Evolutionary conservation across 1,140 invertebrate genomes (phyloP).

Genomic region (Scaptomyza hsui): DNA sequence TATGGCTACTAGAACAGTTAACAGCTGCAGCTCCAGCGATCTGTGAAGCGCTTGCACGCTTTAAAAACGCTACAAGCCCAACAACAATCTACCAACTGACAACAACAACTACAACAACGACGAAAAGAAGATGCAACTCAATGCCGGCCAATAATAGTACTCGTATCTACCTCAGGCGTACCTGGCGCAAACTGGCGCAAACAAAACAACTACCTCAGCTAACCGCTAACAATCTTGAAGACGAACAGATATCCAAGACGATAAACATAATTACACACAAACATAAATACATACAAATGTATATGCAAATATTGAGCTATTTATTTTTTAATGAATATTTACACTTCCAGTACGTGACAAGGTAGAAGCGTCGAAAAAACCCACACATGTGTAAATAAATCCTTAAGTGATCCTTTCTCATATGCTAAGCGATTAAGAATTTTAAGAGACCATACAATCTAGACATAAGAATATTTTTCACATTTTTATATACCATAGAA

Average conservation of each 20-base stretch:
- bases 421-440: conserved; percentile 80
- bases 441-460: conserved; percentile 57
- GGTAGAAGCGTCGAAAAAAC: conserved; percentile 50
- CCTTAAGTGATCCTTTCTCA: conserved; percentile 79
- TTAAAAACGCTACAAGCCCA: conserved; percentile 51
- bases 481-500: conserved; percentile 50
- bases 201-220: conserved; percentile 36
- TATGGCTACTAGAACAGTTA: conserved; percentile 69
- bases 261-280: conserved; percentile 11
- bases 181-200: conserved; percentile 66
- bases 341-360: conserved; percentile 69
- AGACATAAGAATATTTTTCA: conserved; percentile 60
- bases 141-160: conserved; percentile 64
- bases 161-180: conserved; percentile 71
- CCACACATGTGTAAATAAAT: conserved; percentile 76
- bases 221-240: conserved; percentile 8
- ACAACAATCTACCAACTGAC: conserved; percentile 4
- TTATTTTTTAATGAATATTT: conserved; percentile 79
- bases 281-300: no score
- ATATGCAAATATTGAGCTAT: conserved; percentile 78
- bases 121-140: conserved; percentile 16
- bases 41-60: conserved; percentile 78
- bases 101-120: conserved; percentile 2
- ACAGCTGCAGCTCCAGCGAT: conserved; percentile 46
- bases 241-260: conserved; percentile 25